Evolutionary conservation across 2,888 invertebrate species (phyloP), one percentile per base, ranked within the genome.

Genomic region (Amaurobius ferox): DNA sequence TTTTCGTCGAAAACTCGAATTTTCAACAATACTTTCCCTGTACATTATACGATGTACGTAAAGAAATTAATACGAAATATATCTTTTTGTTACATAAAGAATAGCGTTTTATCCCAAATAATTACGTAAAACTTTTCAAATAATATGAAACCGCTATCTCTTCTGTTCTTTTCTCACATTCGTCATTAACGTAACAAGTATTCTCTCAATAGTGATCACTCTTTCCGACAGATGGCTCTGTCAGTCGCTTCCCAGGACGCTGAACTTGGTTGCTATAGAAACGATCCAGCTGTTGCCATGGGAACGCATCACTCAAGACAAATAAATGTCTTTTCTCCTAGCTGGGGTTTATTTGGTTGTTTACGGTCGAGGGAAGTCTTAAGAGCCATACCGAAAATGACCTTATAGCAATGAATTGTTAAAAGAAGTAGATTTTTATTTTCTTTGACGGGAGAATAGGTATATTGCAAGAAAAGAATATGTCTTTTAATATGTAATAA

Each of bases 171-270:
- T 44, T 16, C 2, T 16, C 16, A 16, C 2, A 44, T 16, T 16
- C 16, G n/a, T 2, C 44, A 16, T 5, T 55, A 23, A 55, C 55
- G 11, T 55, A 55, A 55, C 11, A 1, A 6, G 19, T 23, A 23
- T 23, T 55, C 1, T 55, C 1, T 55, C 11, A 1, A 23, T 23
- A 55, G 19, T 55, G 28, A 11, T n/a, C 28, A 7, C 2, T 32
- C 32, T 66, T 32, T 6, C 28, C 77, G 55, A 32, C 35, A 77
- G 77, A 77, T 77, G 77, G 77, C 77, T 28, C 35, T 77, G 55
- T n/a, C 40, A 19, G 29, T 74, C 74, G 35, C 23, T 7, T 19
- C 19, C 30, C 40, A 74, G 77, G 77, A 68, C 77, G 77, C 77
- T 77, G 77, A 77, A 77, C 77, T 48, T 16, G 44, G 61, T 77